phyloP scores from a whole-genome alignment of 2,797 vertebrate species.

The Sciurus carolinensis region DNA sequence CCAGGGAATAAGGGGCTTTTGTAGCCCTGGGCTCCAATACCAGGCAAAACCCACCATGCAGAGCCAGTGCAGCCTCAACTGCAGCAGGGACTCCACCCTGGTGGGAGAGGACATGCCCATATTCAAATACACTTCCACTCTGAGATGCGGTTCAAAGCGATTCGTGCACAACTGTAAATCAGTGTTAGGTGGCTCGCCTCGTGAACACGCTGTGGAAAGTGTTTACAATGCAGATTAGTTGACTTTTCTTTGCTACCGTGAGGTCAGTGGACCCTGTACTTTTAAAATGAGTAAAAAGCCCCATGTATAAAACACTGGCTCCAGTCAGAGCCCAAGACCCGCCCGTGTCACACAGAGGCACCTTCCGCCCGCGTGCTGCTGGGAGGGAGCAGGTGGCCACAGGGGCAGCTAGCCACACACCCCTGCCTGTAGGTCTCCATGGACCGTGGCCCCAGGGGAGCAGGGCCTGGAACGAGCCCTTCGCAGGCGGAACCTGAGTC shows the following conservation, averaged over 20 bases:
- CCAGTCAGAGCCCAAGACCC: fast-evolving
- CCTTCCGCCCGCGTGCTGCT: fast-evolving
- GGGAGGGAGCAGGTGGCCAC: fast-evolving
- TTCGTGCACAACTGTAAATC: neutral
- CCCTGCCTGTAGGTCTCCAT: too few relatives aligned
- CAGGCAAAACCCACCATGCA: neutral
- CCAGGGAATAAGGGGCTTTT: neutral
- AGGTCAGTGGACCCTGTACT: neutral
- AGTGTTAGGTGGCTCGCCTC: neutral
- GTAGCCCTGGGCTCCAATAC: neutral
- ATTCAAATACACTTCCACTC: neutral
- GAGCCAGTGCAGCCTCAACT: neutral
- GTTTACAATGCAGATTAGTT: neutral
- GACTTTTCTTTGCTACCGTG: neutral
- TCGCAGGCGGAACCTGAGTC: fast-evolving
- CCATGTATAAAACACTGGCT: fast-evolving
- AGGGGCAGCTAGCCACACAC: neutral
- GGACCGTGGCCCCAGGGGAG: fast-evolving
- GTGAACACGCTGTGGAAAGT: fast-evolving
- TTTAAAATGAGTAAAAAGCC: neutral
- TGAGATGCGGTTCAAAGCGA: neutral
- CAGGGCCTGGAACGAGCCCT: fast-evolving
- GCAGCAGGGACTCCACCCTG: neutral
- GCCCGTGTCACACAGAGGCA: fast-evolving
- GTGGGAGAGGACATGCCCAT: fast-evolving